Base-by-base conservation (phyloP, 2,888 invertebrate species). In the Syritta pipiens region DNA sequence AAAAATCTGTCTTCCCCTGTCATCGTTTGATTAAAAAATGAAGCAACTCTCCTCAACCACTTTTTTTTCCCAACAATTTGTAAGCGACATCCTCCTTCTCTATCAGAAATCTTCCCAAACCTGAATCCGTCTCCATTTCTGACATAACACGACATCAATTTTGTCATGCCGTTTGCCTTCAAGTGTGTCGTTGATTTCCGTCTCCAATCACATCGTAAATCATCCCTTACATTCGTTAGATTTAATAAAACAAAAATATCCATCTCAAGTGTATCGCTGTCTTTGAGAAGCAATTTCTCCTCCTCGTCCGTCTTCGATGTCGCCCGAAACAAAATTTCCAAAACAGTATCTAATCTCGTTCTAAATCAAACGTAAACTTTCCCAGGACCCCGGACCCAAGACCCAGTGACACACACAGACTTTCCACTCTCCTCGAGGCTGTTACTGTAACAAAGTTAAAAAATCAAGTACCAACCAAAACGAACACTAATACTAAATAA, bases 401-500 rank as follows among this genome's bases (percentile, higher is more conserved):
- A 2, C 26, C 17, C 48, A 49, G 2, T 14, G 6, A n/a, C 7
- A 12, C 12, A 17, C 42, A 24, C 42, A 28, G 20, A 51, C 51
- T 48, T 40, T 37, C 37, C 20, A n/a, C 26, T 7, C n/a, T 4
- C n/a, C 49, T n/a, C n/a, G 6, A 30, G 19, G 9, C 20, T 49
- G 9, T 32, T 65, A 59, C 59, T 67, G 77, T 65, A 72, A 72
- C 72, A 60, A 77, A 77, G 72, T 77, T 77, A 42, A 77, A n/a
- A 55, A 77, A 77, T 72, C 65, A 77, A 60, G 65, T 67, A 59
- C 46, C 46, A 60, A 65, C 57, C 46, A 59, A n/a, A 69, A 76
- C 57, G 57, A 63, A 59, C 57, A 72, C 77, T 67, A 77, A 77
- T 77, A 72, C 65, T 48, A 67, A 77, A 77, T 77, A 77, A 77